A percentile compares a stretch with the other conserved stretches of the same genome.
Evolutionary conservation across 2,113 vertebrate species (phyloP).

Genomic region (Chaetorhynchus papuensis): DNA sequence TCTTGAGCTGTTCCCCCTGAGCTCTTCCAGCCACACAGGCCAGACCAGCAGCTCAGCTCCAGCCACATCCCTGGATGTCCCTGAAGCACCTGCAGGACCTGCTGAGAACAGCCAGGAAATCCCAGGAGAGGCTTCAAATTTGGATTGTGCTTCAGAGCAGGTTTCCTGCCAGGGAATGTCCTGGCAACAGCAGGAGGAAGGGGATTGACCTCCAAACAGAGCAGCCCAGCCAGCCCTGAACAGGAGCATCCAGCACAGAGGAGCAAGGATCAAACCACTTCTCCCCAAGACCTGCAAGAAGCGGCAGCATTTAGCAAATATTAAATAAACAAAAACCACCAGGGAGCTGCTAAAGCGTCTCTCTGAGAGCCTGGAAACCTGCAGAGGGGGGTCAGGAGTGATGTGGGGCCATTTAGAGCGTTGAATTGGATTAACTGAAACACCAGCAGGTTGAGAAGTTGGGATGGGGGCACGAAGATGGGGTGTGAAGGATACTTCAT

Average conservation of each 20-base stretch:
- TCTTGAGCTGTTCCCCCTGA: not conserved
- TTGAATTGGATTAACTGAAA: not conserved
- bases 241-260: not conserved
- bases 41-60: not conserved
- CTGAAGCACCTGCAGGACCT: not conserved
- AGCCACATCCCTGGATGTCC: not conserved
- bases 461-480: not conserved
- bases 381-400: not conserved
- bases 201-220: not conserved
- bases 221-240: not conserved
- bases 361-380: not conserved
- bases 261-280: not conserved
- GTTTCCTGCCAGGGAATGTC: not conserved
- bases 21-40: not conserved
- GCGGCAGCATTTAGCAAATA: not conserved
- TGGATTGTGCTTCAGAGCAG: not conserved
- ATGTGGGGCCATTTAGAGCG: not conserved
- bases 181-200: not conserved
- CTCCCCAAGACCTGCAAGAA: not conserved
- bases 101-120: not conserved
- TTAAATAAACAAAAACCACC: not conserved
- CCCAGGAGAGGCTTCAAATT: not conserved
- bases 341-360: not conserved
- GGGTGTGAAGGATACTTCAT: not conserved
- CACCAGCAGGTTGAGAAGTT: not conserved